Conservation (phyloP, 2,113 vertebrate genomes). For the Prochilodus magdalenae region DNA sequence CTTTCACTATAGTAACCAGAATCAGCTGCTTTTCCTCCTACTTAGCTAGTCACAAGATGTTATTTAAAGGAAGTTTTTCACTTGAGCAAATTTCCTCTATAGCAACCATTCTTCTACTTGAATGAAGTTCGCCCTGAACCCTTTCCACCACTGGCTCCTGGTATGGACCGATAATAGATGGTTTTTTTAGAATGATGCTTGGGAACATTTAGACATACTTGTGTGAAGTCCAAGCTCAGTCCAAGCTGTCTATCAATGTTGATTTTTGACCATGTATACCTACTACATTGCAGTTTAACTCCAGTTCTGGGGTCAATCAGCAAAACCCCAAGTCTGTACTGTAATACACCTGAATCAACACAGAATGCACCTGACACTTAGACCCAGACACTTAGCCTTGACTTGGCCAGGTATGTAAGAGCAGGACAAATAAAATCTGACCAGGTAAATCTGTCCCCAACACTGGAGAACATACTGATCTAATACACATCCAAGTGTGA, state of each 20-base stretch:
- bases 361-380: neutral
- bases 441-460: too few relatives aligned
- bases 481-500: slow-evolving; percentile 11
- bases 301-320: neutral
- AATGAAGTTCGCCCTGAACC: neutral
- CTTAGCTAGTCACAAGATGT: neutral
- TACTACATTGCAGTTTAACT: neutral
- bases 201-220: too few relatives aligned
- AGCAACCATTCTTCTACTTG: neutral
- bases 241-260: too few relatives aligned
- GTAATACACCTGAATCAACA: neutral
- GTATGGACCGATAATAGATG: neutral
- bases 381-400: too few relatives aligned
- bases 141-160: neutral
- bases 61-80: neutral
- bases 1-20: neutral
- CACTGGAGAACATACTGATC: neutral
- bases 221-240: too few relatives aligned
- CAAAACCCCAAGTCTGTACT: too few relatives aligned
- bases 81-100: neutral
- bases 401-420: neutral
- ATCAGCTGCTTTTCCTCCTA: neutral
- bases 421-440: neutral
- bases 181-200: neutral
- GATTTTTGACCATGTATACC: too few relatives aligned